Conservation (phyloP, 2,797 vertebrate species). For the Cuculus canorus region DNA sequence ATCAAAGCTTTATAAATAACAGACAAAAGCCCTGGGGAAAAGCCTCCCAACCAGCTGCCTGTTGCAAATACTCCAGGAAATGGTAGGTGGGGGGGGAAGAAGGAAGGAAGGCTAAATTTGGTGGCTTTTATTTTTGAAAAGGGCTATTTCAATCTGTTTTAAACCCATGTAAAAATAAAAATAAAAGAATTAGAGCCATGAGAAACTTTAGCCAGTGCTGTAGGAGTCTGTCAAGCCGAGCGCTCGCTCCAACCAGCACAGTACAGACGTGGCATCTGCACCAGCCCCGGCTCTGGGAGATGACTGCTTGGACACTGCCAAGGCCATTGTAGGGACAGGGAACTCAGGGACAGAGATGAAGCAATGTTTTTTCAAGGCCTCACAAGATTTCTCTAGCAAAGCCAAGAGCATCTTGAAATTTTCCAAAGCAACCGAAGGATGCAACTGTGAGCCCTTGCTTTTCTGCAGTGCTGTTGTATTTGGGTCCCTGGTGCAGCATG, state of each 20-base stretch:
- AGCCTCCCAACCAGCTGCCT: slow-evolving; percentile 25
- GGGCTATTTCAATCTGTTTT: slow-evolving; percentile 28
- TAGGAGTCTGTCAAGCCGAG: not conserved
- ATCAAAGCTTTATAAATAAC: slow-evolving; percentile 52
- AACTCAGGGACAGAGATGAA: slow-evolving; percentile 23
- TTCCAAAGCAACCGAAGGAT: not conserved
- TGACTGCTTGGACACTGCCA: slow-evolving; percentile 25
- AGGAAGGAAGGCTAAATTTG: slow-evolving; percentile 64
- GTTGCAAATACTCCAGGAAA: slow-evolving; percentile 58
- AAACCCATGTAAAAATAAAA: not conserved
- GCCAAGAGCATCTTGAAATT: slow-evolving; percentile 4
- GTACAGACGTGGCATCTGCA: not conserved
- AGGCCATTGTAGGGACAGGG: not conserved
- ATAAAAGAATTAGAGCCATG: not conserved
- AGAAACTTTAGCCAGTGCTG: not conserved
- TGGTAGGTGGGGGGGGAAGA: not conserved
- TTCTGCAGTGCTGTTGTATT: not conserved
- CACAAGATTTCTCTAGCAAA: not conserved
- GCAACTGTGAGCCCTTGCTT: not conserved
- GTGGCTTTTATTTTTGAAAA: slow-evolving; percentile 62
- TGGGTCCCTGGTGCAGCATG: not conserved
- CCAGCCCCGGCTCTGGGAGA: slow-evolving; percentile 1
- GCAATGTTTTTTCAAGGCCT: not conserved
- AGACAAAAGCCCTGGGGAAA: slow-evolving; percentile 19
- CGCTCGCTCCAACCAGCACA: rapidly evolving